Percentiles rank a stretch among this genome's conserved stretches.
These are phyloP conservation scores for Calycopis cecrops DNA, from an alignment of 1,140 invertebrate genomes.

Conservation along the genomic window DNA sequence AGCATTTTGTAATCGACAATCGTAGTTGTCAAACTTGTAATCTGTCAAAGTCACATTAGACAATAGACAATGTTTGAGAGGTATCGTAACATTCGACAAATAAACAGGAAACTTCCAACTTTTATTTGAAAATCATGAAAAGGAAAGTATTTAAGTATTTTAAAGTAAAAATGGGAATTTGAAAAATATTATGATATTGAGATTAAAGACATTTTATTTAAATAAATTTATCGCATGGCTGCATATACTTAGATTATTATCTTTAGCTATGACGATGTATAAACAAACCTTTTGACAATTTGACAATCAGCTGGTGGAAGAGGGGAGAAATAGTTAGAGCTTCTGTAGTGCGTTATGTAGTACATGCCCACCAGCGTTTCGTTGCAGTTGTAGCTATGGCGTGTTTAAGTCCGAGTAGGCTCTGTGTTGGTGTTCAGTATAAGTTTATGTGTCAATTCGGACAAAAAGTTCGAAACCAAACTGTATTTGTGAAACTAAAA, in stretches of 20 bases:
- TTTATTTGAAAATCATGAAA: too few relatives aligned
- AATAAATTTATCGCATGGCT: too few relatives aligned
- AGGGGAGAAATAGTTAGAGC: conserved; percentile 67
- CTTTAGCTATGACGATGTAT: too few relatives aligned
- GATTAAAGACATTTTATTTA: too few relatives aligned
- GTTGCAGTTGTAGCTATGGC: conserved; percentile 84
- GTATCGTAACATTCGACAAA: too few relatives aligned
- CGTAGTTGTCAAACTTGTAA: neutral
- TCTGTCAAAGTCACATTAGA: neutral
- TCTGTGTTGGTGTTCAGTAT: conserved; percentile 84
- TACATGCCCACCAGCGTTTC: conserved; percentile 72
- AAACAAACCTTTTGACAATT: conserved; percentile 9
- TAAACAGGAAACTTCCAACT: too few relatives aligned
- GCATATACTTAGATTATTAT: too few relatives aligned
- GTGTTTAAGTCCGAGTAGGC: conserved; percentile 85
- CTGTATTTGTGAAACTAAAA: conserved; percentile 79
- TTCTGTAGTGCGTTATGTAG: conserved; percentile 54
- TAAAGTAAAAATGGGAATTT: too few relatives aligned
- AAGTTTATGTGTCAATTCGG: conserved; percentile 84
- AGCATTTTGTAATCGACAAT: too few relatives aligned
- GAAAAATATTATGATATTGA: too few relatives aligned
- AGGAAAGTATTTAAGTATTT: too few relatives aligned
- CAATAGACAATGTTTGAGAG: neutral
- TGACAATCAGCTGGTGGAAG: conserved; percentile 71
- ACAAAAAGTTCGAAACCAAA: conserved; percentile 79